Conservation (phyloP, 2,888 invertebrate species). For the Aquatica leii region DNA sequence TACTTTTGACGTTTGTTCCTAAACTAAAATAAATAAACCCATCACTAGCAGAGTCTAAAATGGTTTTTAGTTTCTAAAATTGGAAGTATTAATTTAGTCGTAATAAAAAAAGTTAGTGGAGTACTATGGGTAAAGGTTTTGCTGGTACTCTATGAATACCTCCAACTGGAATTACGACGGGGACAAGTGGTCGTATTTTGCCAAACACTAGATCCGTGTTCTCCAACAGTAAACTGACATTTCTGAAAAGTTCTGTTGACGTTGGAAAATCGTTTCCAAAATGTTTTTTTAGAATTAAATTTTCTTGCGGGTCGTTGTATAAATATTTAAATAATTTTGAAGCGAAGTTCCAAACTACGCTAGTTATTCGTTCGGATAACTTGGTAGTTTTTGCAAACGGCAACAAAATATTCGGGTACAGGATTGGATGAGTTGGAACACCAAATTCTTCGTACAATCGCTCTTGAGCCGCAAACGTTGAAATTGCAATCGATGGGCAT, state of each 20-base stretch:
- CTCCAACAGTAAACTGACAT: conserved; percentile 57
- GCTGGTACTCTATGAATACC: conserved; percentile 57
- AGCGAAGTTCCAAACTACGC: background rate
- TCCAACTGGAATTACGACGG: conserved; percentile 58
- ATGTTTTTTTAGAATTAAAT: conserved; percentile 22
- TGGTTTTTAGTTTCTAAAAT: too few species aligned
- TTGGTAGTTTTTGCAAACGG: background rate
- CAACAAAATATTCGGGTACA: conserved; percentile 58
- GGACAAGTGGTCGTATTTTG: conserved; percentile 56
- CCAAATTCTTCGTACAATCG: conserved; percentile 65
- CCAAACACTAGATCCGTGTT: conserved; percentile 59
- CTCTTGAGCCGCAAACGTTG: conserved; percentile 62
- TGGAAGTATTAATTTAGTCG: too few species aligned
- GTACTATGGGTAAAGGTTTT: conserved; percentile 49
- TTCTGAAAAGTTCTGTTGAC: conserved; percentile 43
- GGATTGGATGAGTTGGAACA: conserved; percentile 63
- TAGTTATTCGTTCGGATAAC: conserved; percentile 4
- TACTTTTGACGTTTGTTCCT: too few species aligned
- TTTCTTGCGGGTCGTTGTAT: background rate
- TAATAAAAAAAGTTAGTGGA: too few species aligned
- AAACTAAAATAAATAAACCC: too few species aligned
- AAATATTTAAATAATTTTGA: background rate
- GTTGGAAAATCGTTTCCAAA: conserved; percentile 41
- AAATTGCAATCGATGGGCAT: conserved; percentile 65
- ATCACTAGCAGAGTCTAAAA: too few species aligned